Evolutionary conservation across 1,140 invertebrate species (phyloP), one percentile per base, ranked within the genome.

Genomic region (Ladona fulva): DNA sequence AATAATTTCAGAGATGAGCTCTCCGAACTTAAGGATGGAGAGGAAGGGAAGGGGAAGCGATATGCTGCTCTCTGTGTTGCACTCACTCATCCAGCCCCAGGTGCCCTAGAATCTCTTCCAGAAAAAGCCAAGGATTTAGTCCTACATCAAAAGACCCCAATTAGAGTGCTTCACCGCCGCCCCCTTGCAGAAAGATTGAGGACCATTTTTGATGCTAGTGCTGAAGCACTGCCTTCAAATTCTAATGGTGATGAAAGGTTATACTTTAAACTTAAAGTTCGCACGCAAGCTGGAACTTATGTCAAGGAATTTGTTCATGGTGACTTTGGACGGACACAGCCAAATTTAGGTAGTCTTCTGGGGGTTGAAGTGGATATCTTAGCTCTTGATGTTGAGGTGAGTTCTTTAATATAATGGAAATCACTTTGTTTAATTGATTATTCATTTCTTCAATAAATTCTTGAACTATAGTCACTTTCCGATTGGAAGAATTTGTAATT

Each of bases 241-340:
- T 74, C 6, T 73, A 42, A 74, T 82, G 16, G 83, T 84, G 77
- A 76, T 82, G 75, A 76, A 76, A 76, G 81, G 76, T 76, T 82
- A 80, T 78, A 92, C 25, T 90, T 95, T 81, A 84, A 89, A 77
- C 81, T 98, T 5, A 86, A 90, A 79, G 79, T 98, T 0, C 90
- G 88, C 76, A 97, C 95, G 16, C 93, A 97, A 85, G 96, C 97
- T 66, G 97, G 97, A 66, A 98, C 96, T 0, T 99, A 99, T 83
- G 90, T 99, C 0, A 99, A 99, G 86, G 97, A 99, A 87, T 96
- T 98, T 88, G 92, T 97, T 22, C 96, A 99, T 86, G 95, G 97
- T 0, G 97, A 99, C 86, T 94, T 98, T 84, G 93, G 94, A 19
- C 87, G 97, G 66, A 97, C 96, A 0, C 84, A 83, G 16, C 97